Conservation (phyloP, 2,113 vertebrate genomes). For the Ophthalmolycus amberensis region DNA sequence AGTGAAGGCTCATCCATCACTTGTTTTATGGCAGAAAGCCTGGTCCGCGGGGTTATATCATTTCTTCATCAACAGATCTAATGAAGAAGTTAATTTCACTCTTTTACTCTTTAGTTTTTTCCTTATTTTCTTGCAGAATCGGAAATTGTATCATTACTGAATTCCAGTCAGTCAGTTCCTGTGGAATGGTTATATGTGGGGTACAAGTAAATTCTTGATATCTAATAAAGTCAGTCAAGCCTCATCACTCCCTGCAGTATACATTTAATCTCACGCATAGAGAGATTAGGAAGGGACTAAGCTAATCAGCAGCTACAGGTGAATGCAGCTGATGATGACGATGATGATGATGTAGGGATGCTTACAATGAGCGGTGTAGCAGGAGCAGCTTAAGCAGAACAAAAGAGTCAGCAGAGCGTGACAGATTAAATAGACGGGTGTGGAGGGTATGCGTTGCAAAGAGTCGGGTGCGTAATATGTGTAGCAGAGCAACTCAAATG, state of each 20-base stretch:
- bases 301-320: slow-evolving; percentile 39
- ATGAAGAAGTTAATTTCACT: slow-evolving; percentile 29
- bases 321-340: slow-evolving; percentile 4
- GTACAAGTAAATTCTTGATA: background rate
- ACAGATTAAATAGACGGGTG: slow-evolving; percentile 28
- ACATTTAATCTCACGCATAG: background rate
- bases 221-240: background rate
- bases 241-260: slow-evolving; percentile 6
- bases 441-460: background rate
- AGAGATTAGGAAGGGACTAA: slow-evolving; percentile 16
- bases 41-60: slow-evolving; percentile 31
- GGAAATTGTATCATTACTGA: background rate
- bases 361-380: slow-evolving; percentile 1
- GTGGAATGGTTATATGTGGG: background rate
- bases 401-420: slow-evolving; percentile 29
- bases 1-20: slow-evolving; percentile 43
- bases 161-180: background rate
- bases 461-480: background rate
- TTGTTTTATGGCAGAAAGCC: slow-evolving; percentile 37
- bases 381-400: slow-evolving; percentile 21
- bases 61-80: slow-evolving; percentile 31
- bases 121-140: background rate
- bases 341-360: slow-evolving; percentile 15
- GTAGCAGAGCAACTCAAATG: background rate
- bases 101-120: slow-evolving; percentile 7